Percentiles rank a stretch among this genome's conserved stretches.
phyloP scores from a whole-genome alignment of 2,797 vertebrate species.

The Gorsachius magnificus region DNA sequence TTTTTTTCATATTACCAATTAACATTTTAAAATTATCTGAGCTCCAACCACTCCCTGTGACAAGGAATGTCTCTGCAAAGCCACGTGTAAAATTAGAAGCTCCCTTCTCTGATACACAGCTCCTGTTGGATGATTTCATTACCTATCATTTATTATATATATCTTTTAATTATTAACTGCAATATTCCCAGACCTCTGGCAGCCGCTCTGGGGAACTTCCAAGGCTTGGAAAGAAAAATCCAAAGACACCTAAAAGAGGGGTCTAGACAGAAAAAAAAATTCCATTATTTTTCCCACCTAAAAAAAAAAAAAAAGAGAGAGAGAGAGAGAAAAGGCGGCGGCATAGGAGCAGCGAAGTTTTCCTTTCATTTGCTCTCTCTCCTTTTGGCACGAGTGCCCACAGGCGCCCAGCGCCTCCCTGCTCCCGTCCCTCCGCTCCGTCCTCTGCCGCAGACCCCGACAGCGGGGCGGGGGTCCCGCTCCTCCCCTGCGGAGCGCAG shows the following conservation, averaged over 20 bases:
- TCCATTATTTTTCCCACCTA: not conserved
- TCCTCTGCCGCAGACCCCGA: not conserved
- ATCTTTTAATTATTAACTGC: conserved; percentile 43
- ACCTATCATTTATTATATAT: conserved; percentile 31
- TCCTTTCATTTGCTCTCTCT: not conserved
- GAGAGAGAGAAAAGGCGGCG: not conserved
- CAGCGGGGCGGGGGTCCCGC: not conserved
- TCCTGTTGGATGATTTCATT: conserved; percentile 40
- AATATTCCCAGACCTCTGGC: conserved; percentile 7
- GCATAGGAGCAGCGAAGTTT: not conserved
- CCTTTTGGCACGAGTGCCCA: not conserved
- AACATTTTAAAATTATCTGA: not conserved
- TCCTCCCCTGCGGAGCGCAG: not conserved
- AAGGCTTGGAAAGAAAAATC: not conserved
- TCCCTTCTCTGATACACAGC: not conserved
- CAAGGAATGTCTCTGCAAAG: not conserved
- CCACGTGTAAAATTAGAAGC: not conserved
- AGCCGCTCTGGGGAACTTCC: not conserved
- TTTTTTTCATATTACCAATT: not conserved
- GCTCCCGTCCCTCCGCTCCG: not conserved
- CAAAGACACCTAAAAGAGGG: not conserved
- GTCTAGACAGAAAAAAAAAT: not conserved
- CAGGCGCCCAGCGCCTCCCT: not conserved
- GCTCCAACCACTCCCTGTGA: not conserved
- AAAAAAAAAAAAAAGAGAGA: not conserved